A percentile compares a stretch with the other conserved stretches of the same genome.
These are phyloP conservation scores for Pyrocephalus nanus DNA, from an alignment of 2,797 vertebrate genomes.

Conservation along the genomic window DNA sequence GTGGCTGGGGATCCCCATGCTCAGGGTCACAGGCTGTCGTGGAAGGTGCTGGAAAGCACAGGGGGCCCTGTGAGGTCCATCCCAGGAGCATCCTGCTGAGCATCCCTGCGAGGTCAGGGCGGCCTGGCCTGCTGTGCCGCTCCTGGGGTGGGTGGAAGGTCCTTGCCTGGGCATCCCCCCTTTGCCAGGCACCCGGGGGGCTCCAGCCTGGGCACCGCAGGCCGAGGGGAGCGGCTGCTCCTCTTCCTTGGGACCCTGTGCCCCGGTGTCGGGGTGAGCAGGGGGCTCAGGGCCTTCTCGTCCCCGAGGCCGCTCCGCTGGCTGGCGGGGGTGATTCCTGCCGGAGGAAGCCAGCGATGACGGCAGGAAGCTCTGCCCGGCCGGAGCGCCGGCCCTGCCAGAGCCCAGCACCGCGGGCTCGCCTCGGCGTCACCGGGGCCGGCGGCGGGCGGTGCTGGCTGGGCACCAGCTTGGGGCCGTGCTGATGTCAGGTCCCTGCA, in stretches of 20 bases:
- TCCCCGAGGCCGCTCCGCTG: background rate
- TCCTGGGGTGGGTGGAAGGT: background rate
- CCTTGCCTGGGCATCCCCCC: background rate
- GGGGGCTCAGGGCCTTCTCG: background rate
- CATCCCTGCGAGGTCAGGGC: background rate
- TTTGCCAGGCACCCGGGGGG: background rate
- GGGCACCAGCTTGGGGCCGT: background rate
- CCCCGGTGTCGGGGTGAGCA: background rate
- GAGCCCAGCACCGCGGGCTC: background rate
- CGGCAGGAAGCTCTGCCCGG: background rate
- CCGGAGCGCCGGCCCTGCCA: too few relatives aligned
- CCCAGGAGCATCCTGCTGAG: background rate
- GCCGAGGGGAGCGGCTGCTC: background rate
- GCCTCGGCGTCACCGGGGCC: background rate
- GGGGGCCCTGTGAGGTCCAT: background rate
- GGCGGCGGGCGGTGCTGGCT: background rate
- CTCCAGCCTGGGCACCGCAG: background rate
- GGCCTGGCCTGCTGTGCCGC: background rate
- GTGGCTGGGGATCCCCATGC: rapidly evolving
- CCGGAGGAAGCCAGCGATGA: background rate
- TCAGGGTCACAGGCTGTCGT: background rate
- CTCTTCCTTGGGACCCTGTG: background rate
- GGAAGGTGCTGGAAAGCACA: background rate
- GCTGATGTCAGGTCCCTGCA: background rate
- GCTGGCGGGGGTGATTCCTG: background rate